Evolutionary conservation across 2,797 vertebrate species (phyloP), one percentile per base, ranked within the genome.

Genomic region (Peromyscus attwateri): DNA sequence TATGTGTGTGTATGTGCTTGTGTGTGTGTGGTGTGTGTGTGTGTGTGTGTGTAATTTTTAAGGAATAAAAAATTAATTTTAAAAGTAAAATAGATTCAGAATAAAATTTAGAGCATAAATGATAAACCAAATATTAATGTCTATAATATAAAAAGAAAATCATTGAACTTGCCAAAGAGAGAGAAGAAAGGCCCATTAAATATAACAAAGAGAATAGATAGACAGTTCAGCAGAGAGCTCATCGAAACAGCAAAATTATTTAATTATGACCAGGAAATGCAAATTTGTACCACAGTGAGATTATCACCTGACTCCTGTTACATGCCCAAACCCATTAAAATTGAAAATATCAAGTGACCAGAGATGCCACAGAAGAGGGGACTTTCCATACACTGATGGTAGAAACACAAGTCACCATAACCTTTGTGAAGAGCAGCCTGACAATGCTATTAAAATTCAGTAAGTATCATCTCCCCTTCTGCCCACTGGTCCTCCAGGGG

Each of bases 231-330:
- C 7, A 83, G 16, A 64, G 25, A 92, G 23, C 6, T 83, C 66
- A 89, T 89, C 16, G 29, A 93, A 95, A 68, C n/a, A 91, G 66
- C n/a, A 95, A 92, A 89, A 90, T 83, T 57, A 71, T 90, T 90
- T 96, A 76, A 77, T 85, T 94, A 71, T 17, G 3, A 43, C 77
- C 57, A 62, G 46, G 25, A 73, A 73, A 73, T 73, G n/a, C n/a
- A 95, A 94, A 80, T 85, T 16, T 89, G 64, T 73, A 55, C 13
- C 68, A 92, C 14, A 2, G 37, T 40, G 5, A 29, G 49, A 68
- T 68, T 68, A 49, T 85, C 31, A 68, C 10, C 25, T 31, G 25
- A 73, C 23, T 88, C n/a, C n/a, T 88, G 52, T 55, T 73, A 57
- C 46, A 40, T 40, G n/a, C 25, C n/a, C 66, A 95, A 92, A 70